Evolutionary conservation across 2,888 invertebrate genomes (phyloP).

Genomic region (Drosophila nigricruria): DNA sequence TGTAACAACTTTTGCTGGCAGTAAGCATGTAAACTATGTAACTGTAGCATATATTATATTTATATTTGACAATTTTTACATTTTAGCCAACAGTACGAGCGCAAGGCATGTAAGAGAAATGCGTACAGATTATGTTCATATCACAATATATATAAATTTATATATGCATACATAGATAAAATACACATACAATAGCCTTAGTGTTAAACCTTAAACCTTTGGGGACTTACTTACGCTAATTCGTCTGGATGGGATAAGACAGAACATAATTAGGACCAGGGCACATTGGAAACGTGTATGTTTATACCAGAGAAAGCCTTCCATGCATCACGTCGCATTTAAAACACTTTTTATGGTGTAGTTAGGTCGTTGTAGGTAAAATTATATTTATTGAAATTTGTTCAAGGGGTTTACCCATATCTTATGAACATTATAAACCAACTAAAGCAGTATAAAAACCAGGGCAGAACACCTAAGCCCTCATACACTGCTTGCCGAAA

Average conservation of each 20-base stretch:
- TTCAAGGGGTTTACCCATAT: background rate
- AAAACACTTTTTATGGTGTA: constrained; percentile 2
- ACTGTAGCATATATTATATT: constrained; percentile 59
- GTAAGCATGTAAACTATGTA: constrained; percentile 82
- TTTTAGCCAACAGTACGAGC: constrained; percentile 69
- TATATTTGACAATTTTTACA: constrained; percentile 36
- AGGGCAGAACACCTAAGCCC: background rate
- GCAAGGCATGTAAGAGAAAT: constrained; percentile 82
- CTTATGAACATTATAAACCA: background rate
- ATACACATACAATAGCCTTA: constrained; percentile 26
- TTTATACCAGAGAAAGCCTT: constrained; percentile 28
- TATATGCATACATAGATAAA: constrained; percentile 16
- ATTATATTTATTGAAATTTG: constrained; percentile 3
- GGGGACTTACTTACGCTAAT: constrained; percentile 54
- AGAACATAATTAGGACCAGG: constrained; percentile 48
- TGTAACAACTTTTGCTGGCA: constrained; percentile 83
- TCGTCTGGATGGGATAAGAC: constrained; percentile 50
- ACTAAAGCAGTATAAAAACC: background rate
- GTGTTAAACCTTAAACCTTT: constrained; percentile 36
- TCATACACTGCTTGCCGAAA: constrained; percentile 7
- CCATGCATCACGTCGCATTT: constrained; percentile 10
- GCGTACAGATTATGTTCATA: constrained; percentile 51
- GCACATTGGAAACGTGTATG: constrained; percentile 33
- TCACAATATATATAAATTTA: constrained; percentile 30
- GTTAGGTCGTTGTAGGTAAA: background rate